These are phyloP conservation scores for Thunnus thynnus DNA, from an alignment of 2,113 vertebrate species.

Conservation along the genomic window DNA sequence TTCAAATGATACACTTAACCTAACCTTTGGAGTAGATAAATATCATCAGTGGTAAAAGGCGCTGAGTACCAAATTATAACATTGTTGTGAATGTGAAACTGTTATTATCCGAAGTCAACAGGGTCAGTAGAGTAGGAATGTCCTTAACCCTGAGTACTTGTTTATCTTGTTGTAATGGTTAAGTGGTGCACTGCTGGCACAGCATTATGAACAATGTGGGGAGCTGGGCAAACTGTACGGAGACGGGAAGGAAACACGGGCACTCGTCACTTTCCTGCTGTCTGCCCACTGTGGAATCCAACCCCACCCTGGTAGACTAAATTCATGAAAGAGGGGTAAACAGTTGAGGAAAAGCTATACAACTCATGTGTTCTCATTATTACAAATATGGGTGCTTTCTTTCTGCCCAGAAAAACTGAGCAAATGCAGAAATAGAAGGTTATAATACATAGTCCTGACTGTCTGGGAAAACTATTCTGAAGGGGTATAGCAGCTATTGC, in stretches of 20 bases:
- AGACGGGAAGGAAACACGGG: slow-evolving; percentile 70
- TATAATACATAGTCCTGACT: not conserved
- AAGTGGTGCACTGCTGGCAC: slow-evolving; percentile 4
- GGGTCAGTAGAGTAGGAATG: slow-evolving; percentile 2
- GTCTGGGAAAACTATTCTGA: not conserved
- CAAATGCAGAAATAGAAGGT: not conserved
- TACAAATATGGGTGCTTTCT: not conserved
- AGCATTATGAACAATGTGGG: slow-evolving; percentile 8
- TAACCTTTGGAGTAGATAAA: not conserved
- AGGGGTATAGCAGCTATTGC: not conserved
- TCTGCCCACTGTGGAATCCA: slow-evolving; percentile 69
- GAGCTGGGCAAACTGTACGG: slow-evolving; percentile 25
- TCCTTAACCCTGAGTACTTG: slow-evolving; percentile 20
- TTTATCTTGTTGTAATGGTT: slow-evolving; percentile 27
- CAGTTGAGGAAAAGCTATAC: not conserved
- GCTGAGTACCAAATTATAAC: not conserved
- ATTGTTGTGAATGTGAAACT: slow-evolving; percentile 13
- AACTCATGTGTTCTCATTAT: not conserved
- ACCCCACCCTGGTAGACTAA: slow-evolving; percentile 48
- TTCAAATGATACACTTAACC: not conserved
- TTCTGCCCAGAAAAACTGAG: not conserved
- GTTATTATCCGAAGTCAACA: not conserved
- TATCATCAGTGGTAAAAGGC: not conserved
- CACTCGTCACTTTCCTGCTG: slow-evolving; percentile 59
- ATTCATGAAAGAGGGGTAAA: slow-evolving; percentile 12